phyloP scores from a whole-genome alignment of 2,888 invertebrate species.

The Trachelus troglodyta region DNA sequence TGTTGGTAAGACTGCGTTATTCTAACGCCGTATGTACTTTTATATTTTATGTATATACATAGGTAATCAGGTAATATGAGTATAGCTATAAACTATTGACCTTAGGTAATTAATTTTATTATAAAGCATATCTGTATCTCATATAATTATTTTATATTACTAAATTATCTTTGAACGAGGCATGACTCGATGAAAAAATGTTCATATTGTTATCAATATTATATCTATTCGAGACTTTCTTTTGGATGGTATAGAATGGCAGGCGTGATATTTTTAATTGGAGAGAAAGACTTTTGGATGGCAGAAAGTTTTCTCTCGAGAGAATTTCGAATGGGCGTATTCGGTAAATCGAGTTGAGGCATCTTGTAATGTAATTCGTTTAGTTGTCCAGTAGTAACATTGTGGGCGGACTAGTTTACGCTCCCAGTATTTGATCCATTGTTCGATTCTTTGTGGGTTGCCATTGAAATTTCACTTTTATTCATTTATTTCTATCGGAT shows the following conservation, averaged over 20 bases:
- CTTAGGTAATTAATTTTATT: background rate
- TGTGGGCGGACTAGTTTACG: slow-evolving; percentile 4
- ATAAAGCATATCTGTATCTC: no score
- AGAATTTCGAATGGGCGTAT: background rate
- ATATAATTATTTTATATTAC: background rate
- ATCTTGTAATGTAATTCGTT: background rate
- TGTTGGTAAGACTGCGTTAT: background rate
- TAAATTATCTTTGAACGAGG: no score
- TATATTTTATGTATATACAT: background rate
- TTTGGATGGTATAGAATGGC: background rate
- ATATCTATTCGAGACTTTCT: background rate
- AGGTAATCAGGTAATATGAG: background rate
- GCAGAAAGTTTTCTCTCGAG: background rate
- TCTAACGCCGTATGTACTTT: background rate
- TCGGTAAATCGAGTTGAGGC: background rate
- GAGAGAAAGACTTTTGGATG: background rate
- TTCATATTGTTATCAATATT: background rate
- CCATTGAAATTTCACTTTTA: background rate
- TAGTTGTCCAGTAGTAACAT: background rate
- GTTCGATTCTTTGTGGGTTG: background rate
- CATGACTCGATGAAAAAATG: background rate
- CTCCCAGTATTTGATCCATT: background rate
- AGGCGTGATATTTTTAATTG: background rate
- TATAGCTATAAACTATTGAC: background rate
- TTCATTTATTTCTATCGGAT: background rate